Percentiles rank a stretch among this genome's conserved stretches.
These are phyloP conservation scores for Trichopria drosophilae DNA, from an alignment of 2,888 invertebrate species.

Conservation along the genomic window DNA sequence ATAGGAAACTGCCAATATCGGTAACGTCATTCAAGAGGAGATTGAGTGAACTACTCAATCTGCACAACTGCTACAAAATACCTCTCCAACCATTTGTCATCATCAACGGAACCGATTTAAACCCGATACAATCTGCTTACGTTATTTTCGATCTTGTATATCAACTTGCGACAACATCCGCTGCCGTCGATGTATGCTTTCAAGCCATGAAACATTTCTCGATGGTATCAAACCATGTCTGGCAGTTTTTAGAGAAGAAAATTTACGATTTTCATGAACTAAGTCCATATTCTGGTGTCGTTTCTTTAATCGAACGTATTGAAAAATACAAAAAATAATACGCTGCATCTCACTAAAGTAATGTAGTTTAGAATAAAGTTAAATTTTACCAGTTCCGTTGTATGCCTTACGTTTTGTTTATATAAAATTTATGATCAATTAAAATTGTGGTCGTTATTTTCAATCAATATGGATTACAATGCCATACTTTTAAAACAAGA, in stretches of 20 bases:
- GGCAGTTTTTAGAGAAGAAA: constrained; percentile 29
- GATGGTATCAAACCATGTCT: constrained; percentile 23
- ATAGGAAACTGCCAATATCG: constrained; percentile 21
- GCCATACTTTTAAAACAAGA: constrained; percentile 2
- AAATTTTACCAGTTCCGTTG: no score
- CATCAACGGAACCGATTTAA: constrained; percentile 24
- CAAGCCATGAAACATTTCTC: constrained; percentile 25
- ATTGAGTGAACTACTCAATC: neutral
- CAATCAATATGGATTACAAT: no score
- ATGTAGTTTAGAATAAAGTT: no score
- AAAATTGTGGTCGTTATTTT: no score
- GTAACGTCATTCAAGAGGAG: constrained; percentile 4
- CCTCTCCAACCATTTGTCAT: constrained; percentile 21
- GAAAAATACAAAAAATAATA: neutral
- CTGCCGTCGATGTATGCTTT: constrained; percentile 30
- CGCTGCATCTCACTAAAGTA: no score
- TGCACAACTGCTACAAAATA: constrained; percentile 19
- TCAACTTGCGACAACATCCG: constrained; percentile 19
- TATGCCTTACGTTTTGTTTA: no score
- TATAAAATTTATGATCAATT: no score
- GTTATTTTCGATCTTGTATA: constrained; percentile 21
- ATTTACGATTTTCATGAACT: constrained; percentile 12
- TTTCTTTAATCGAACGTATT: constrained; percentile 20
- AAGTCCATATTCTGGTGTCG: constrained; percentile 14
- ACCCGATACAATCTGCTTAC: constrained; percentile 16